Evolutionary conservation across 2,888 invertebrate species (phyloP).

Genomic region (Phlogophora meticulosa): DNA sequence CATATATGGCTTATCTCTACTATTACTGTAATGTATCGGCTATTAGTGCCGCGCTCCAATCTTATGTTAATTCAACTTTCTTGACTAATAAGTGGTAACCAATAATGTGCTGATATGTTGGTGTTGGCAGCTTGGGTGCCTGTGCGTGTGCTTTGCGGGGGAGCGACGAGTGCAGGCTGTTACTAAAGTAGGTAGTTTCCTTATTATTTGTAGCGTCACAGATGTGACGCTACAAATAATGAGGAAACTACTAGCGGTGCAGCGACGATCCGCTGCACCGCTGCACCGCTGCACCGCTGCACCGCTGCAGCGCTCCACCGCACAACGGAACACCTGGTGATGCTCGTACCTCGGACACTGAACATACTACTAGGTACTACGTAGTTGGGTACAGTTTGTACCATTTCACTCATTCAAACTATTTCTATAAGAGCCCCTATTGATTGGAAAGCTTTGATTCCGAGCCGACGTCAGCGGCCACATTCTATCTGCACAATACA

Average conservation of each 20-base stretch:
- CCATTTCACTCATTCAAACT: background rate
- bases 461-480: background rate
- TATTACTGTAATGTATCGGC: slow-evolving; percentile 33
- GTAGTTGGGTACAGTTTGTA: background rate
- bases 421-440: background rate
- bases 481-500: background rate
- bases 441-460: background rate
- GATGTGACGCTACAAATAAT: too few species aligned
- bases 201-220: background rate
- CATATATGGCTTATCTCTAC: slow-evolving; percentile 19
- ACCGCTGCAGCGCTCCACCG: too few species aligned
- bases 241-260: too few species aligned
- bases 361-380: too few species aligned
- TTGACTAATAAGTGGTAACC: slow-evolving; percentile 7
- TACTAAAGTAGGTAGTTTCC: background rate
- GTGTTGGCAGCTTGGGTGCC: slow-evolving; percentile 11
- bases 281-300: too few species aligned
- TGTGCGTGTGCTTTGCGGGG: background rate
- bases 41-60: slow-evolving; percentile 22
- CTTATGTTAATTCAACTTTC: slow-evolving; percentile 28
- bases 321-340: background rate
- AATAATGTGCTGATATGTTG: slow-evolving; percentile 3
- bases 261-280: too few species aligned
- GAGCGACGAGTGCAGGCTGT: background rate
- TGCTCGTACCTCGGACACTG: background rate